phyloP scores from a whole-genome alignment of 2,888 invertebrate species.

The Drosophila koepferae region DNA sequence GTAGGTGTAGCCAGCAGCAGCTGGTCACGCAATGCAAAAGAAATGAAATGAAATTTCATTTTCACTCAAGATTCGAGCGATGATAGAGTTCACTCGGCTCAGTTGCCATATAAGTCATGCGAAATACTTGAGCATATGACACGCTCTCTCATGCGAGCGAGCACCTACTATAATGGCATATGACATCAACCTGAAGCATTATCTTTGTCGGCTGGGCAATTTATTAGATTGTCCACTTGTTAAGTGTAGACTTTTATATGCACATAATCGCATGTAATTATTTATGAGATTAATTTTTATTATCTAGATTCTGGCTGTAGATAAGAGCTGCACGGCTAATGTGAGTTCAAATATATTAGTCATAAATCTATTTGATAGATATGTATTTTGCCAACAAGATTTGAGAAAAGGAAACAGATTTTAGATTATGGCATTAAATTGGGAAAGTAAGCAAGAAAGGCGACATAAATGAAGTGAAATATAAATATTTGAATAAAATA shows the following conservation, averaged over 20 bases:
- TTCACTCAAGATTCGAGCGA: conserved; percentile 37
- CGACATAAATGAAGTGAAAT: no score
- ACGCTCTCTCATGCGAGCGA: conserved; percentile 9
- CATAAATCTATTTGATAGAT: not conserved
- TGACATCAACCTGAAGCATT: conserved; percentile 61
- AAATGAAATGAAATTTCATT: conserved; percentile 34
- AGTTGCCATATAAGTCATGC: conserved; percentile 16
- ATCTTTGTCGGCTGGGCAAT: conserved; percentile 57
- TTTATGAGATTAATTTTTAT: conserved; percentile 22
- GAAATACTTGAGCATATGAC: conserved; percentile 9
- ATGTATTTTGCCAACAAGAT: not conserved
- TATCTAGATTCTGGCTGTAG: conserved; percentile 26
- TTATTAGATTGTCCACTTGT: conserved; percentile 60
- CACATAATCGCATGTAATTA: conserved; percentile 19
- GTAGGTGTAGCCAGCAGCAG: conserved; percentile 59
- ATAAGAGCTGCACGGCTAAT: conserved; percentile 16
- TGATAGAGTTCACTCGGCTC: conserved; percentile 3
- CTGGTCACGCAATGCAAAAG: conserved; percentile 72
- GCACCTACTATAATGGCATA: conserved; percentile 13
- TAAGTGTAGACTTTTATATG: conserved; percentile 43
- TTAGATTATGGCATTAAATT: no score
- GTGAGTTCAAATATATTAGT: conserved; percentile 7
- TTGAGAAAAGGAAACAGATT: not conserved
- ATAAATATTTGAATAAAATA: no score
- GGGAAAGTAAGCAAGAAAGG: no score